A percentile compares a stretch with the other conserved stretches of the same genome.
Conservation (phyloP, 2,113 vertebrate genomes). For the Rhinichthys klamathensis region DNA sequence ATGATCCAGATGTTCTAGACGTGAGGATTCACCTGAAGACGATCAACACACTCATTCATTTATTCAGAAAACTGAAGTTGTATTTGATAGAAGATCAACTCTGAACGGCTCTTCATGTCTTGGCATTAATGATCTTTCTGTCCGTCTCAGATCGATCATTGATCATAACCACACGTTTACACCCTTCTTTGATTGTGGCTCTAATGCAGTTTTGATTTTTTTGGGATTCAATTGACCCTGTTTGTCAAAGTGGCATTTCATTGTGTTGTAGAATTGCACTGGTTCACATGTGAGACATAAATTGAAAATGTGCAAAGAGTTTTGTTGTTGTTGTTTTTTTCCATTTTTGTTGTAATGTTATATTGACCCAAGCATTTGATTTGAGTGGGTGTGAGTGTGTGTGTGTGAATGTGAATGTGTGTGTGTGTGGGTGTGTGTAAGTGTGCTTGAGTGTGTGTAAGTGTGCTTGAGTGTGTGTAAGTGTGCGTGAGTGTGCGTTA, state of each 20-base stretch:
- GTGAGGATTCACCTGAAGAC: slow-evolving; percentile 57
- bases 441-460: no score
- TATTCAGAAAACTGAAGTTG: background rate
- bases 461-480: no score
- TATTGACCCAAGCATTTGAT: background rate
- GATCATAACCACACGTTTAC: background rate
- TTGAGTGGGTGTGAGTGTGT: no score
- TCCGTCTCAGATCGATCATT: background rate
- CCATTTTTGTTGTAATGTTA: background rate
- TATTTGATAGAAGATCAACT: background rate
- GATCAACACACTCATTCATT: background rate
- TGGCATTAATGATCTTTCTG: background rate
- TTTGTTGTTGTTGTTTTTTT: background rate
- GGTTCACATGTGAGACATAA: background rate
- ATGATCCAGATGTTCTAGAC: slow-evolving; percentile 99
- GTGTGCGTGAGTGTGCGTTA: no score
- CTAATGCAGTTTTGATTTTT: background rate
- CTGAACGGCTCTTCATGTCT: background rate
- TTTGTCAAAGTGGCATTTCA: background rate
- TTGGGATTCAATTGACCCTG: background rate
- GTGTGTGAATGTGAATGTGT: no score
- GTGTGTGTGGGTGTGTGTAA: no score
- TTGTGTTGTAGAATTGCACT: background rate
- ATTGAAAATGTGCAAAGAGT: background rate
- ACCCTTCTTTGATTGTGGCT: background rate